Base-by-base conservation (phyloP, 1,140 invertebrate species). In the Chrysoperla carnea region DNA sequence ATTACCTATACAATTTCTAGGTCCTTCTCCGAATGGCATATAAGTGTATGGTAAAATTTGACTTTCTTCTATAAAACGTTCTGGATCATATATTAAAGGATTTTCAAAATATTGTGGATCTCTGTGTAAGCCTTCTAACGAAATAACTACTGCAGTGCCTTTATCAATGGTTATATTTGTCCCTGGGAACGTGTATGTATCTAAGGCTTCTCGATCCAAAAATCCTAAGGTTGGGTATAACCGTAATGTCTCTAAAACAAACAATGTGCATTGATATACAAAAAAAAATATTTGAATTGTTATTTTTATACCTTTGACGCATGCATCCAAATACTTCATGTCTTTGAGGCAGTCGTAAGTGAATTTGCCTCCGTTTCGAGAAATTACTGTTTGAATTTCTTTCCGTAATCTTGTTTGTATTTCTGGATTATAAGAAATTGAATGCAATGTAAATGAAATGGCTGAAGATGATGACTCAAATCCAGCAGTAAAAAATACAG, bases 201-300 rank as follows among this genome's bases (percentile, higher is more conserved):
- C 52, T 4, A 55, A 57, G 29, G 59, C 60, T 1, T 58, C 48
- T 35, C 77, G 59, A 45, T 70, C 70, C 1, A 79, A 50, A 28
- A 68, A 57, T 1, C 68, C 63, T 40, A 75, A 52, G 1, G 73
- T 65, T 38, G 79, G 75, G 55, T 76, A 72, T 48, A 70, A 72
- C 27, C 79, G 64, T 47, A 82, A 57, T 1, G 77, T 76, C 45
- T 52, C 51, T 52, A 33, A 33, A 53, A 23, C 2, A 3, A 41
- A 38, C 2, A 23, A 23, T 23, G 2, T 23, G 2, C 17, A 23
- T 23, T 23, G 17, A 23, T 23, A 5, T 23, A n/a, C n/a, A 3
- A 23, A 23, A 5, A 23, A 23, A 23, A 23, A 23, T 23, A 23
- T n/a, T n/a, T n/a, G n/a, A n/a, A 23, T 23, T 23, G 2, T 11